These are phyloP conservation scores for Araneus ventricosus DNA, from an alignment of 1,140 invertebrate species.

Conservation along the genomic window DNA sequence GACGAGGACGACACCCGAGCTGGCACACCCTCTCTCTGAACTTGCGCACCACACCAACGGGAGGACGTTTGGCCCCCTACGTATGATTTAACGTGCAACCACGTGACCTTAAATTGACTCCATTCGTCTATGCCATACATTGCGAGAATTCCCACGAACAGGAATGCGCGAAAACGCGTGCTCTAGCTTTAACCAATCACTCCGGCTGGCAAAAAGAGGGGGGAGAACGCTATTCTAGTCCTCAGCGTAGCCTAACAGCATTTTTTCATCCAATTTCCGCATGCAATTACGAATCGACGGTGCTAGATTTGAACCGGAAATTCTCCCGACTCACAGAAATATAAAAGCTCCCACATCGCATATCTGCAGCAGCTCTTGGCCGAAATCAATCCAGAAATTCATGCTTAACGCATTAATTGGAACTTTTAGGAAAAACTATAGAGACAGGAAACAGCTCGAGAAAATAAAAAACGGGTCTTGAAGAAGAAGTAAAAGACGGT, in stretches of 20 bases:
- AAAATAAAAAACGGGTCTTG: not conserved
- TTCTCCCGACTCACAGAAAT: not conserved
- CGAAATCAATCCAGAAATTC: not conserved
- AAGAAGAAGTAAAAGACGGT: not conserved
- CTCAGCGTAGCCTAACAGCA: not conserved
- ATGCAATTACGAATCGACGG: not conserved
- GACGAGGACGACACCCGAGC: too few relatives aligned
- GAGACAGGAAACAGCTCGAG: not conserved
- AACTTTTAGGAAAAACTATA: not conserved
- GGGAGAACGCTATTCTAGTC: not conserved
- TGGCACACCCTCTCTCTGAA: too few relatives aligned
- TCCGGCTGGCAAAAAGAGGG: not conserved
- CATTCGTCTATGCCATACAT: too few relatives aligned
- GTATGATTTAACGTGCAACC: too few relatives aligned
- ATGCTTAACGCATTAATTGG: not conserved
- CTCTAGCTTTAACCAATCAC: not conserved
- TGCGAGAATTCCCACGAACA: too few relatives aligned
- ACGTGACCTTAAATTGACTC: too few relatives aligned
- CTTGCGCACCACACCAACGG: too few relatives aligned
- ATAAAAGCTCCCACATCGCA: not conserved
- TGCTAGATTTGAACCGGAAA: not conserved
- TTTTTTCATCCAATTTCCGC: not conserved
- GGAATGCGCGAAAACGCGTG: not conserved
- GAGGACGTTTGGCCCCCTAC: too few relatives aligned
- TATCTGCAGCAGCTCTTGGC: not conserved